These are phyloP conservation scores for Ammodytes marinus DNA, from an alignment of 2,113 vertebrate species.

Conservation along the genomic window DNA sequence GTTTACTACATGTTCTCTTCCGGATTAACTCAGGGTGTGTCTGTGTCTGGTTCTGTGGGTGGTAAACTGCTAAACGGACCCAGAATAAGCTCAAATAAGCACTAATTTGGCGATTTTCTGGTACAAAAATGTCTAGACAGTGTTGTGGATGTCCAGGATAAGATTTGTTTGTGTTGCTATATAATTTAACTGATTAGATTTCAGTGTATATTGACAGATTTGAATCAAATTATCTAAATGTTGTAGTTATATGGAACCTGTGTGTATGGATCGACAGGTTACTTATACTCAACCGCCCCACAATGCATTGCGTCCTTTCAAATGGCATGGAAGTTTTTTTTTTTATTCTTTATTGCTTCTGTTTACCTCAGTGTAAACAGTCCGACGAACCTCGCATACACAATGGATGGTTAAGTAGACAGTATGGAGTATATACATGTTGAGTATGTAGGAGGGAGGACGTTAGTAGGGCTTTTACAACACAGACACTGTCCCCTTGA, in stretches of 20 bases:
- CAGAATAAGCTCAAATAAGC: neutral
- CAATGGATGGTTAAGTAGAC: too few species aligned
- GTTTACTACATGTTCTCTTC: neutral
- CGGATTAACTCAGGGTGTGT: neutral
- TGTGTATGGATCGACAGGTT: too few species aligned
- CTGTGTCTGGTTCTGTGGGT: neutral
- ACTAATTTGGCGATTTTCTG: constrained; percentile 23
- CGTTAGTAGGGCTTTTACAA: too few species aligned
- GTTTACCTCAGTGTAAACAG: too few species aligned
- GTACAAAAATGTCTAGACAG: constrained; percentile 12
- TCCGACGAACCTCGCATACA: too few species aligned
- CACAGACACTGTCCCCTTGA: too few species aligned
- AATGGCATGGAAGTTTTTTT: too few species aligned
- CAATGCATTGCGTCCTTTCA: too few species aligned
- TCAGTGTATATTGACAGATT: neutral
- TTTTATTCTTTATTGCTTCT: too few species aligned
- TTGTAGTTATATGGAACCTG: neutral
- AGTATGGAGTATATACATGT: too few species aligned
- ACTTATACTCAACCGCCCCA: too few species aligned
- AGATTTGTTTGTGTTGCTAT: neutral
- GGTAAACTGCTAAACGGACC: neutral
- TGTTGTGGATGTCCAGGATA: neutral
- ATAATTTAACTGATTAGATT: constrained; percentile 15
- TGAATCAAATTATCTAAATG: constrained; percentile 26
- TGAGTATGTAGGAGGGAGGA: too few species aligned